Evolutionary conservation across 2,797 vertebrate genomes (phyloP), one percentile per base, ranked within the genome.

Genomic region (Notolepis coatsorum): DNA sequence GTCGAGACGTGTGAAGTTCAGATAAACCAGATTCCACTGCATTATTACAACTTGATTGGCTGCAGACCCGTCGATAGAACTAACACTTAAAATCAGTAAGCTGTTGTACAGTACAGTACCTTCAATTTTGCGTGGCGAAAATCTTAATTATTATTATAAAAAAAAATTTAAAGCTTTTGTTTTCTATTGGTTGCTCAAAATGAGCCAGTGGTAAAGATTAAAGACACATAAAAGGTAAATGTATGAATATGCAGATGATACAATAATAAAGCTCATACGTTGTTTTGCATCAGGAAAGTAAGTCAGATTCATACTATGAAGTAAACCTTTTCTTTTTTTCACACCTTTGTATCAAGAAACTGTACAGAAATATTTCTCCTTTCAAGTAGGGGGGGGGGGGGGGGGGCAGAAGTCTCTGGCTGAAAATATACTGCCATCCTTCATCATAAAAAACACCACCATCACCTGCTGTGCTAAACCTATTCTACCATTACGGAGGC

Each of bases 281-380:
- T 59, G 49, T 64, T n/a, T 79, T 84, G 70, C 80, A 81, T 79
- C 73, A 62, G 80, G 70, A 80, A 84, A 78, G 68, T 82, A 59
- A 84, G 78, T n/a, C 71, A 60, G 73, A 80, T 89, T 86, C 84
- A 87, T 81, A 78, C 69, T 64, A 58, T 80, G 54, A 69, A 65
- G 86, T 89, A 82, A 89, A 88, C 84, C 75, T 65, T 82, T 70
- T 61, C 84, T 74, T 65, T 82, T 70, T 61, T 71, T 49, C 56
- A 69, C 33, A 37, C 59, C 48, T 68, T 72, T 71, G 61, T 72
- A 73, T 71, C 17, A 30, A 61, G 59, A 72, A 82, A 82, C 70
- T 81, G 64, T 76, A 76, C 71, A 79, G 55, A 39, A 17, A 28
- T 67, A 21, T 37, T 45, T 47, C 56, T 80, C 56, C 5, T 73